Conservation (phyloP, 23 tunicate species). For the Trididemnum clinides region DNA sequence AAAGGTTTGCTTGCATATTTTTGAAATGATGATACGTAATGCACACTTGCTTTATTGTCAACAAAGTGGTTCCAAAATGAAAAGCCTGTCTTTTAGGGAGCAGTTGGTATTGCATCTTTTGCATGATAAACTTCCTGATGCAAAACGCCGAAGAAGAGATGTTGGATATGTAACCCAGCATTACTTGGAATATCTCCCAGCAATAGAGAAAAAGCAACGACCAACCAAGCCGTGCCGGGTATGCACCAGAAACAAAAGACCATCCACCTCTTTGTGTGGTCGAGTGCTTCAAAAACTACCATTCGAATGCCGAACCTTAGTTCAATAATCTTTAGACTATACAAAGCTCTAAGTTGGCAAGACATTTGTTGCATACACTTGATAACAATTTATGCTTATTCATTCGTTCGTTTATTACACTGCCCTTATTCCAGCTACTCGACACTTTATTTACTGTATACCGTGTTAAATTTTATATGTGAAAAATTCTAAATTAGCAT, state of each 20-base stretch:
- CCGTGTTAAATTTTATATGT: too few species aligned
- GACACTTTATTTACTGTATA: not conserved
- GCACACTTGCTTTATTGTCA: constrained; percentile 2
- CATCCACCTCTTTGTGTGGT: constrained; percentile 8
- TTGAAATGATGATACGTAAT: not conserved
- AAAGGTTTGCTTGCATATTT: not conserved
- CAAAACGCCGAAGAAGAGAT: constrained; percentile 18
- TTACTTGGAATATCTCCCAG: constrained; percentile 9
- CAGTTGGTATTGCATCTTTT: constrained; percentile 8
- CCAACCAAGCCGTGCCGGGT: constrained; percentile 14
- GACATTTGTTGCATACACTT: not conserved
- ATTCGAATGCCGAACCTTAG: not conserved
- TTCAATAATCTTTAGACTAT: not conserved
- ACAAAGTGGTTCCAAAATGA: constrained; percentile 8
- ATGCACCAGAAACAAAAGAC: constrained; percentile 3
- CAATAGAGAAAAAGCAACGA: constrained; percentile 2
- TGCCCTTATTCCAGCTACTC: not conserved
- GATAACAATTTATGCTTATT: not conserved
- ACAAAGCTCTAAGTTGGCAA: not conserved
- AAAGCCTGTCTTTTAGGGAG: not conserved
- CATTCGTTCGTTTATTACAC: not conserved
- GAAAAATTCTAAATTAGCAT: not conserved
- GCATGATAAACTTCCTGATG: not conserved
- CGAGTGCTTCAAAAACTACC: not conserved
- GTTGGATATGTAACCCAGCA: not conserved